These are phyloP conservation scores for Capitella teleta DNA, from an alignment of 1,140 invertebrate species.

Conservation along the genomic window DNA sequence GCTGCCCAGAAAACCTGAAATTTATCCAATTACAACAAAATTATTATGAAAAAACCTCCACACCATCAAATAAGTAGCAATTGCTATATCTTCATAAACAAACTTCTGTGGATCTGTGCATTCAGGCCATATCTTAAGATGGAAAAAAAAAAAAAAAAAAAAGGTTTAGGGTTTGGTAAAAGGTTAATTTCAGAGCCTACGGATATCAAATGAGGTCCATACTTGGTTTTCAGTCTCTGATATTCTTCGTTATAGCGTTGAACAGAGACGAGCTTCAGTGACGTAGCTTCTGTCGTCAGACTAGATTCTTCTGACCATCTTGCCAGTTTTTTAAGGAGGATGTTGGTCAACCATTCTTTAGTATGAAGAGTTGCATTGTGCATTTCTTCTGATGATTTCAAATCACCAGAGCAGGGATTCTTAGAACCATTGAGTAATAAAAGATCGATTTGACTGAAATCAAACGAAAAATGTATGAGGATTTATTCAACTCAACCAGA, in stretches of 20 bases:
- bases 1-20: slow-evolving; percentile 25
- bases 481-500: not conserved
- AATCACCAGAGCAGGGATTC: not conserved
- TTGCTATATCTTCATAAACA: slow-evolving; percentile 92
- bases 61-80: slow-evolving; percentile 79
- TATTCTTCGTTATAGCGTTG: slow-evolving; percentile 64
- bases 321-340: slow-evolving; percentile 51
- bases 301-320: slow-evolving; percentile 50
- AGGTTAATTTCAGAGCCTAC: not conserved
- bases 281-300: slow-evolving; percentile 38
- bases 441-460: not conserved
- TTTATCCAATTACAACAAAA: not conserved
- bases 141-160: slow-evolving; percentile 2
- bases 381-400: not conserved
- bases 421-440: not conserved
- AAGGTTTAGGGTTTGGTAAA: not conserved
- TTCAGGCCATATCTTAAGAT: slow-evolving; percentile 62
- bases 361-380: not conserved
- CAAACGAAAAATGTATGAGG: not conserved
- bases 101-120: slow-evolving; percentile 87
- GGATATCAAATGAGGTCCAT: slow-evolving; percentile 56
- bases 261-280: slow-evolving; percentile 55
- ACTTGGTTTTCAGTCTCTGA: slow-evolving; percentile 64
- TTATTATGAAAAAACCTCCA: slow-evolving; percentile 3
- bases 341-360: slow-evolving; percentile 32